Base-by-base conservation (phyloP, 1,140 invertebrate species). In the Alviniconcha marisindica region DNA sequence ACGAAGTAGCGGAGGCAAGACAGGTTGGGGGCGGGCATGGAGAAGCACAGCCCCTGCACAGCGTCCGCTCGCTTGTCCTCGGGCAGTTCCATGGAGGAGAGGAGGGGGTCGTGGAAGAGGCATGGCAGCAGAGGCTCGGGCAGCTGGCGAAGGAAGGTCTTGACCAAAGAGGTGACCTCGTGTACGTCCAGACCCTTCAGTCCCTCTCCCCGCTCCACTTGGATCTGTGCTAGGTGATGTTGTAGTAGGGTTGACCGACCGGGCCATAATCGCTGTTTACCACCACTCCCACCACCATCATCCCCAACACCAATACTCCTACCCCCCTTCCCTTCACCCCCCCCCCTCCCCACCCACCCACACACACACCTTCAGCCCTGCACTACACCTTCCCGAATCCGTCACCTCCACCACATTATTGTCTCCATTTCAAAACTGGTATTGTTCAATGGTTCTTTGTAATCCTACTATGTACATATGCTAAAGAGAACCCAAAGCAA, bases 1-100 rank as follows among this genome's bases (percentile, higher is more conserved):
- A 80, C 69, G 78, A 80, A 66, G 78, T 66, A 80, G 15, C 78
- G 78, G 24, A 80, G 78, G n/a, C 78, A 63, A 12, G 78, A 80
- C 78, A 80, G 78, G 38, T 80, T 56, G 60, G 36, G 78, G 40
- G 56, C 78, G 21, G 78, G 78, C 36, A 80, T 15, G 5, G 78
- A 21, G 38, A 80, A 80, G 40, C 78, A 80, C 15, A 80, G 78
- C 0, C 28, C 60, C 78, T 80, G 78, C 56, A 80, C 78, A 28
- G 78, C 56, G 24, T 80, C 56, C 12, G n/a, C 36, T 2, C 60
- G 36, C 38, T 66, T 36, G 36, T 36, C 21, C 24, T 40, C 54
- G 0, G 36, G n/a, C 38, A 80, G 56, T 21, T 66, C 21, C 56
- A 80, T 36, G 78, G 56, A 80, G 36, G 54, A 42, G 38, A 80